Evolutionary conservation across 2,888 invertebrate species (phyloP).

Genomic region (Eretmocerus hayati): DNA sequence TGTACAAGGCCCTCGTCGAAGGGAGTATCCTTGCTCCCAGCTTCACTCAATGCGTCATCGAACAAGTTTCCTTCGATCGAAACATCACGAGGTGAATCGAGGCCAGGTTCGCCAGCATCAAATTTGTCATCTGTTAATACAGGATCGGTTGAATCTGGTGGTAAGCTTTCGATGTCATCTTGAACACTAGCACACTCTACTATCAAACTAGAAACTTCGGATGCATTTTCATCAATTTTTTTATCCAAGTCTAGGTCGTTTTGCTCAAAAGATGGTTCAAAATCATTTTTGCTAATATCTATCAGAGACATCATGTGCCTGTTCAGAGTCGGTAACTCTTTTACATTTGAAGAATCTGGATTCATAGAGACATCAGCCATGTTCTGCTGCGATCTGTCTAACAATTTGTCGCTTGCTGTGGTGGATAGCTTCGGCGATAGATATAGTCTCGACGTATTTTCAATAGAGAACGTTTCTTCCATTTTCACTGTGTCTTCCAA

Average conservation of each 20-base stretch:
- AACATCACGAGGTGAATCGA: slow-evolving; percentile 1
- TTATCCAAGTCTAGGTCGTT: background rate
- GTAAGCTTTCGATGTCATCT: slow-evolving; percentile 5
- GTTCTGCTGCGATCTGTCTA: background rate
- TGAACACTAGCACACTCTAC: slow-evolving; percentile 10
- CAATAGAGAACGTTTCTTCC: slow-evolving; percentile 18
- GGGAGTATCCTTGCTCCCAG: too few relatives aligned
- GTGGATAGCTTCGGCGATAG: background rate
- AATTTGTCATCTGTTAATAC: slow-evolving; percentile 5
- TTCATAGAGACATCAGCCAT: background rate
- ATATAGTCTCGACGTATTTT: slow-evolving; percentile 16
- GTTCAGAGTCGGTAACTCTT: background rate
- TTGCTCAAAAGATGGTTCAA: background rate
- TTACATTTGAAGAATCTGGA: background rate
- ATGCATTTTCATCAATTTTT: slow-evolving; percentile 5
- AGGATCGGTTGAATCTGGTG: background rate
- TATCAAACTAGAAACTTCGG: slow-evolving; percentile 13
- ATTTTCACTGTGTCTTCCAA: slow-evolving; percentile 18
- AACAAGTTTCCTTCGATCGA: slow-evolving; percentile 3
- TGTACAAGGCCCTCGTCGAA: too few relatives aligned
- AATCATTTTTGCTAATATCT: background rate
- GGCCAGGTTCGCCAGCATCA: background rate
- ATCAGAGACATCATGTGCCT: background rate
- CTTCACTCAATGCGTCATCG: background rate
- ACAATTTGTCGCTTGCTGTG: background rate